Evolutionary conservation across 2,113 vertebrate species (phyloP), one percentile per base, ranked within the genome.

Genomic region (Pluvialis apricaria): DNA sequence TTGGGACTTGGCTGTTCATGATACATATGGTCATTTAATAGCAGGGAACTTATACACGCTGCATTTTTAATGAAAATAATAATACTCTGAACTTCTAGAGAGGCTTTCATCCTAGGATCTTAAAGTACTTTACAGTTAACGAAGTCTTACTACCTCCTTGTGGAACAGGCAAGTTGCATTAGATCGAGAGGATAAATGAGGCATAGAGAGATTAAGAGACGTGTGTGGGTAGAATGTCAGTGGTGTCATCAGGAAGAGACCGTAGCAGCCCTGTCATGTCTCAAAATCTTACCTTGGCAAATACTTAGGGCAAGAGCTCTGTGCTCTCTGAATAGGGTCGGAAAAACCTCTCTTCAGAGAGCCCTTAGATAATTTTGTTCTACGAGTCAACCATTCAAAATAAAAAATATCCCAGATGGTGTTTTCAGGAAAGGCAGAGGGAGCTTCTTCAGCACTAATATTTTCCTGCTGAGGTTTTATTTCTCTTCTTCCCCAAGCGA

Each of bases 331-430:
- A 62, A 21, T 5, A 62, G 77, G 10, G 26, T 24, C 18, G 3
- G 32, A 65, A n/a, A 29, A 24, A 45, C 21, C 21, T 19, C 21
- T 79, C 15, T 82, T 79, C 15, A 45, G 25, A 34, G 17, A 73
- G n/a, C n/a, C 15, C 38, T 82, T 49, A 58, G 36, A 29, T 70
- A 31, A 68, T 66, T 40, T 64, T 65, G 55, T 31, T 88, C 69
- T 64, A 49, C 4, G 19, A 54, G 64, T 61, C 66, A 87, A 77
- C 60, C 45, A 52, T 80, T 86, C 58, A 60, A 84, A 75, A 54
- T 42, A 70, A 78, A 91, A 82, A 62, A 51, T 71, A 85, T 52
- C 84, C 90, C 83, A 92, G 90, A 90, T 92, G 92, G 90, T 58
- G 66, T 91, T 94, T 94, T 92, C 66, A 71, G 55, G 90, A 82